Percentiles rank a stretch among this genome's conserved stretches.
Evolutionary conservation across 2,888 invertebrate species (phyloP).

Genomic region (Drosophila borborema): DNA sequence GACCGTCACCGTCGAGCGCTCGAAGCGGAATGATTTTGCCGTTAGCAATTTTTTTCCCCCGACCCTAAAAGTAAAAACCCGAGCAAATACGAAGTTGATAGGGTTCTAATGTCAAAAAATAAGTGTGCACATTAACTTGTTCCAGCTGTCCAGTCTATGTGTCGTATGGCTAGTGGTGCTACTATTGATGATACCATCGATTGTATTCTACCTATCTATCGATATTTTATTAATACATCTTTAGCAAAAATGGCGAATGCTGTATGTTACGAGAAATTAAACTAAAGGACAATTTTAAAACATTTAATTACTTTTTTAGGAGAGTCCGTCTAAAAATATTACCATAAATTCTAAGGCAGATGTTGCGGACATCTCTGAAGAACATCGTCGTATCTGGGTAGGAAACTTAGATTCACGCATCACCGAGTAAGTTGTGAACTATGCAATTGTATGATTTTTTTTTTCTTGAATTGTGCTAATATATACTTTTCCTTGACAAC

Average conservation of each 20-base stretch:
- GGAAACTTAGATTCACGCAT: slow-evolving; percentile 95
- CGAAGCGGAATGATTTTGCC: no score
- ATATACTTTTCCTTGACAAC: slow-evolving; percentile 73
- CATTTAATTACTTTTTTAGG: slow-evolving; percentile 11
- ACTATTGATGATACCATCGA: no score
- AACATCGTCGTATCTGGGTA: slow-evolving; percentile 90
- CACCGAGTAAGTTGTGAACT: slow-evolving; percentile 93
- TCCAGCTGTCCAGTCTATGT: no score
- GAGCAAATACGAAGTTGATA: no score
- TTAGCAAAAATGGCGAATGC: slow-evolving; percentile 18
- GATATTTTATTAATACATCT: not conserved
- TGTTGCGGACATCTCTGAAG: slow-evolving; percentile 67
- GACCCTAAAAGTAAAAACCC: no score
- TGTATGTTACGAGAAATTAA: slow-evolving; percentile 2
- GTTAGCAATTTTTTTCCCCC: no score
- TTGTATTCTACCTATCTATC: no score
- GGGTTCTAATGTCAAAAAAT: no score
- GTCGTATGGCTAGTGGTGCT: no score
- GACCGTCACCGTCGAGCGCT: no score
- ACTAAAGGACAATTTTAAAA: not conserved
- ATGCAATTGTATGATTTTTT: not conserved
- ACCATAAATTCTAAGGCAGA: not conserved
- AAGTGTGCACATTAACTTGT: no score
- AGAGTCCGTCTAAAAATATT: not conserved
- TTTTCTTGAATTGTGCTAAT: slow-evolving; percentile 47